These are phyloP conservation scores for Sebastes oblongus DNA, from an alignment of 2,797 vertebrate species.

Conservation along the genomic window DNA sequence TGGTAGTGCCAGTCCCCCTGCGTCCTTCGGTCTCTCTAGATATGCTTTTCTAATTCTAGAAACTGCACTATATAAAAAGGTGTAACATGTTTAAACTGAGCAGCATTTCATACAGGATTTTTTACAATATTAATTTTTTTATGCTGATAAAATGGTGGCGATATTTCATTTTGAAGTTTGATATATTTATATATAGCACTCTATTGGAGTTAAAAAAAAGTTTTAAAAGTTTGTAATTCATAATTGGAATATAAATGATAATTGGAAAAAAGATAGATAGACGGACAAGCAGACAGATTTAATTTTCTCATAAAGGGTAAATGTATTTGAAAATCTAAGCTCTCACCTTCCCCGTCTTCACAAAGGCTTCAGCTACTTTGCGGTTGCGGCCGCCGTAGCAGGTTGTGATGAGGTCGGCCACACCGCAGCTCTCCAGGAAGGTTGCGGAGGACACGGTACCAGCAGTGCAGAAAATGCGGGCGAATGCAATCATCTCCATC, in stretches of 20 bases:
- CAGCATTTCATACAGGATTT: background rate
- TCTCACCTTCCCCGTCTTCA: slow-evolving; percentile 85
- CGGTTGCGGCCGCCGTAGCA: slow-evolving; percentile 97
- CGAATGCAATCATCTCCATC: slow-evolving; percentile 97
- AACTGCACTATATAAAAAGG: background rate
- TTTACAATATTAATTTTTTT: background rate
- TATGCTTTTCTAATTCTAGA: too few relatives aligned
- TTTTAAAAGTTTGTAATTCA: background rate
- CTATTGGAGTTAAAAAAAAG: background rate
- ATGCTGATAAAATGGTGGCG: background rate
- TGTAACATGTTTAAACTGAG: background rate
- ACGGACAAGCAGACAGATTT: too few relatives aligned
- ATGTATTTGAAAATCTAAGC: background rate
- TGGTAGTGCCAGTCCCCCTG: too few relatives aligned
- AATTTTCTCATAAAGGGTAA: background rate
- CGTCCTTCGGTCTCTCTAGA: too few relatives aligned
- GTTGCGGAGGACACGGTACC: slow-evolving; percentile 85
- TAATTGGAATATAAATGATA: background rate
- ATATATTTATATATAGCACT: background rate
- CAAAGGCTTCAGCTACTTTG: slow-evolving; percentile 94
- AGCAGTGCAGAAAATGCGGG: slow-evolving; percentile 90
- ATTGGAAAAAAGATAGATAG: too few relatives aligned
- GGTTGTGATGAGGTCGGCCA: slow-evolving; percentile 96
- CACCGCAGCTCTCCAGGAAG: slow-evolving; percentile 96
- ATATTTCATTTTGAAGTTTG: background rate